A percentile compares a stretch with the other conserved stretches of the same genome.
Evolutionary conservation across 2,888 invertebrate genomes (phyloP).

Genomic region (Pinctada fucata): DNA sequence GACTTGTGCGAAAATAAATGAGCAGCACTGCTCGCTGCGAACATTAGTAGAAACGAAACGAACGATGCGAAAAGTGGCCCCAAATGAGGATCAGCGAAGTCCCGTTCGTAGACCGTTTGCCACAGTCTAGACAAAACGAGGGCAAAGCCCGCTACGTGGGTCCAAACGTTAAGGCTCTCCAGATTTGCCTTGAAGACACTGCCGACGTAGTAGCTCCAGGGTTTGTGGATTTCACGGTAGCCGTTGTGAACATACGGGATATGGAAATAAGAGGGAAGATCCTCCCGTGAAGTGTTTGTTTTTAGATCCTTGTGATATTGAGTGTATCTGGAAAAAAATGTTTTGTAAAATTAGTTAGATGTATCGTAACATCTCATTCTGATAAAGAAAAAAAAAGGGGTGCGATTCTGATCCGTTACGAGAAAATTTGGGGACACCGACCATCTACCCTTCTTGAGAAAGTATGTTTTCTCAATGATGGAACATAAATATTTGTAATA

Average conservation of each 20-base stretch:
- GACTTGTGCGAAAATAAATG: conserved; percentile 26
- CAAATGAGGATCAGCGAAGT: background rate
- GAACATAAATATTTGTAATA: no score
- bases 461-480: no score
- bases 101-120: background rate
- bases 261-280: conserved; percentile 8
- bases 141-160: conserved; percentile 1
- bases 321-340: no score
- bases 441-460: no score
- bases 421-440: no score
- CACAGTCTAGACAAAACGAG: background rate
- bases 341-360: no score
- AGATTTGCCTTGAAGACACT: conserved; percentile 10
- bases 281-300: background rate
- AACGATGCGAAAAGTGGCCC: conserved; percentile 8
- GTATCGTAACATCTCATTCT: no score
- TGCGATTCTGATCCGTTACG: no score
- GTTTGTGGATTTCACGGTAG: conserved; percentile 15
- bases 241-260: conserved; percentile 14
- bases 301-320: background rate
- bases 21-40: conserved; percentile 12
- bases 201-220: conserved; percentile 15
- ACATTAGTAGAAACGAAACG: conserved; percentile 11
- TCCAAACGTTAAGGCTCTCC: conserved; percentile 22
- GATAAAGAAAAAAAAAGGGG: no score